Percentiles rank a stretch among this genome's conserved stretches.
Conservation (phyloP, 2,797 vertebrate genomes). For the Bradypodion ventrale region DNA sequence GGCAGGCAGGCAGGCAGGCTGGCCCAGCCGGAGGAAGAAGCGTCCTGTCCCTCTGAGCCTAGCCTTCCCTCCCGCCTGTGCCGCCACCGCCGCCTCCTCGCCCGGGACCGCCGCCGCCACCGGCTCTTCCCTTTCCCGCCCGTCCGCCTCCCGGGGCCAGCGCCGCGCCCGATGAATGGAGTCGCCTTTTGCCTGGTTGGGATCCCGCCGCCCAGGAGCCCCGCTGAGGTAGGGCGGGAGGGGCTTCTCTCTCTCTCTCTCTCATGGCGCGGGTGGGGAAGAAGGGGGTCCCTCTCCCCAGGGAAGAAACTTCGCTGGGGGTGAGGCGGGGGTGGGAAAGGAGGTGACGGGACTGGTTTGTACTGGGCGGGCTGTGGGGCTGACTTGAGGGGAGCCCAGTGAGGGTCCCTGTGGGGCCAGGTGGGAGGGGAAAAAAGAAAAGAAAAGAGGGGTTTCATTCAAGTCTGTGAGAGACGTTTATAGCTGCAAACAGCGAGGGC, state of each 20-base stretch:
- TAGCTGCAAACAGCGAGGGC: too few species aligned
- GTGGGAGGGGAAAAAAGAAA: too few species aligned
- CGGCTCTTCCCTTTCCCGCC: not conserved
- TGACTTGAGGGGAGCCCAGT: not conserved
- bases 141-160: slow-evolving; percentile 22
- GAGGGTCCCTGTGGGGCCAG: not conserved
- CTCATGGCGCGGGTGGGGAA: not conserved
- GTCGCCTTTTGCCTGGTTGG: slow-evolving; percentile 99
- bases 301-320: slow-evolving; percentile 21
- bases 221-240: slow-evolving; percentile 82
- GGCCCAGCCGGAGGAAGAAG: slow-evolving; percentile 11
- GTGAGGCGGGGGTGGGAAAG: too few species aligned
- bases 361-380: not conserved
- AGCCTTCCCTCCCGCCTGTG: slow-evolving; percentile 19
- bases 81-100: slow-evolving; percentile 20
- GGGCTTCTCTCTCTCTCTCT: not conserved
- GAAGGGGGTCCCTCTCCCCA: not conserved
- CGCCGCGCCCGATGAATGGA: slow-evolving; percentile 91
- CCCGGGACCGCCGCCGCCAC: not conserved
- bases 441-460: too few species aligned
- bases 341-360: not conserved
- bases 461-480: not conserved
- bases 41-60: slow-evolving; percentile 7
- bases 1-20: too few species aligned
- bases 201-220: slow-evolving; percentile 89